Evolutionary conservation across 2,888 invertebrate genomes (phyloP), one percentile per base, ranked within the genome.

Genomic region (Crepidodera aurea): DNA sequence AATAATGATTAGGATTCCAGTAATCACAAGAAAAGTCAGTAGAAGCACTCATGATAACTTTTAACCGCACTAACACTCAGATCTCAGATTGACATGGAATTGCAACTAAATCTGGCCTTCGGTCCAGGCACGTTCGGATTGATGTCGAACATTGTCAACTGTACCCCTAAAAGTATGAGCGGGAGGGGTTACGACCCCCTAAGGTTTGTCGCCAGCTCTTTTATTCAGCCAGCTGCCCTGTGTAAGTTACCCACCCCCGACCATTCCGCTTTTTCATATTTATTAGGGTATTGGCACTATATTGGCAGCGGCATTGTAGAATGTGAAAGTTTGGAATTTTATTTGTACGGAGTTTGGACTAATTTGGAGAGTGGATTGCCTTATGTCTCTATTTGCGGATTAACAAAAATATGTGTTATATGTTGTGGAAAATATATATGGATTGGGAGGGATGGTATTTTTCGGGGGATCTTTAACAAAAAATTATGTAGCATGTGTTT

Each of bases 211-310:
- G 77, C 78, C 72, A 69, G 78, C 74, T 78, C 80, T 80, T 81
- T 81, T 81, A 80, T 82, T 79, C 75, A 72, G 78, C 75, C 81
- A 81, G 81, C 81, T 81, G 81, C 79, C 79, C 78, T 78, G 77
- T 77, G 76, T 77, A 79, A 78, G 73, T 71, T 70, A 74, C 76
- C 78, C 79, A 79, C 77, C 80, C 80, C 79, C 80, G 76, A 76
- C 77, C 77, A 73, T 72, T 73, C 72, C 51, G 63, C 78, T 75
- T 77, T 79, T 81, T 79, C 79, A 78, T 79, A 79, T 79, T 80
- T 80, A 79, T 79, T 77, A 72, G 74, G 74, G 75, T 73, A 75
- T 75, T 66, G 73, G 71, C 60, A 62, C 65, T 69, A 44, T n/a
- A n/a, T 44, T 44, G 57, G 48, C 25, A 57, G 48, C 39, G 48